Evolutionary conservation across 1,140 invertebrate genomes (phyloP), one percentile per base, ranked within the genome.

Genomic region (Caligus rogercresseyi): DNA sequence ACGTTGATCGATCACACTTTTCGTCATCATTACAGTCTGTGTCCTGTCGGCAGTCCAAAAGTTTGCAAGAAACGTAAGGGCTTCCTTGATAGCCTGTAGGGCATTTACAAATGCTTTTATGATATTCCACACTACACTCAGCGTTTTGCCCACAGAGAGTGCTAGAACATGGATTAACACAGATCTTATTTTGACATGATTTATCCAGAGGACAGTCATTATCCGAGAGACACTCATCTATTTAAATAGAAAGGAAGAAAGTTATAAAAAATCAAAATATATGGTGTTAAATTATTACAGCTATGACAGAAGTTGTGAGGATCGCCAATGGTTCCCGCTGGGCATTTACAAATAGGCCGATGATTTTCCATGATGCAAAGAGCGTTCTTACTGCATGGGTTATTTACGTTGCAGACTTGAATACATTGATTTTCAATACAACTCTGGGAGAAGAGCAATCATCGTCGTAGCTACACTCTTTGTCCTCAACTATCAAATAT

Each of bases 371-470:
- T 65, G 58, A 63, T 60, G 66, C 89, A 93, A 64, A 85, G 79
- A 1, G 88, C 87, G 25, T 83, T 84, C 0, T 76, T 72, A 15
- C 86, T 85, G 72, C 89, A 93, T 7, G 53, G 53, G 21, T 54
- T 54, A 23, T 54, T 23, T 11, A 54, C 21, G 7, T 76, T 72
- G 68, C 89, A 93, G 1, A 85, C 86, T 72, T 85, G 83, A 19
- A 84, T 77, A 69, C 87, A 90, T 51, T 76, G 23, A 65, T 65
- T 1, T 59, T 64, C 61, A 61, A 73, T 65, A 65, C 71, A 72
- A 31, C 66, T 67, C 64, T 70, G 66, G 43, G 71, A 59, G 23
- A 64, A 2, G 69, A 63, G 64, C 71, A 72, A n/a, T 72, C 69
- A 14, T 52, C 59, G 64, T 71, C 66, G 19, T 61, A 64, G 18